Percentiles rank a stretch among this genome's conserved stretches.
Conservation (phyloP, 2,113 vertebrate species). For the Amazona vittata region DNA sequence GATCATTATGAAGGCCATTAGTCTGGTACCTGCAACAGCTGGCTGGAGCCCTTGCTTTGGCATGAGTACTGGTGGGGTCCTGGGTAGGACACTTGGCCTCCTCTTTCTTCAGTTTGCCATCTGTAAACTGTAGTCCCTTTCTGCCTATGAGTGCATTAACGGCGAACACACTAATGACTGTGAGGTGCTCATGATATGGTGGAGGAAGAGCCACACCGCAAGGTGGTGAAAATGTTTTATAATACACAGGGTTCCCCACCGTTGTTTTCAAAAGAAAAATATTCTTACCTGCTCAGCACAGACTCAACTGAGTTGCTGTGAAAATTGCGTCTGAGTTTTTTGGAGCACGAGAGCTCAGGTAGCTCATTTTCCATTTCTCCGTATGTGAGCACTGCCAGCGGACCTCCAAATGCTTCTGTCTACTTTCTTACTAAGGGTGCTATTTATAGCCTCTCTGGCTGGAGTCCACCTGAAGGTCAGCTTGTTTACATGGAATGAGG, state of each 20-base stretch:
- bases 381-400: background rate
- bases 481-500: conserved; percentile 74
- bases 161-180: accelerated
- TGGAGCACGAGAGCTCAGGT: background rate
- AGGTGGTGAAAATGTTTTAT: background rate
- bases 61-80: too few species aligned
- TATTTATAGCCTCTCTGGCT: conserved; percentile 76
- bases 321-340: background rate
- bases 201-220: background rate
- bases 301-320: background rate
- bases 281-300: background rate
- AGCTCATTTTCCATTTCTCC: background rate
- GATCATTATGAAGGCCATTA: background rate
- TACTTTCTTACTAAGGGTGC: conserved; percentile 17
- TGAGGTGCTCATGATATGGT: accelerated
- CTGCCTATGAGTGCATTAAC: background rate
- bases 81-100: background rate
- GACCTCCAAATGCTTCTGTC: conserved; percentile 8
- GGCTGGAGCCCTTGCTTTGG: background rate
- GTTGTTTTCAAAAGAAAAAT: background rate
- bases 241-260: background rate
- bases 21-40: background rate
- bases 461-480: conserved; percentile 66
- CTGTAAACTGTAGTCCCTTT: background rate
- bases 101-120: background rate